These are phyloP conservation scores for Thecocarcelia acutangulata DNA, from an alignment of 2,888 invertebrate species.

Conservation along the genomic window DNA sequence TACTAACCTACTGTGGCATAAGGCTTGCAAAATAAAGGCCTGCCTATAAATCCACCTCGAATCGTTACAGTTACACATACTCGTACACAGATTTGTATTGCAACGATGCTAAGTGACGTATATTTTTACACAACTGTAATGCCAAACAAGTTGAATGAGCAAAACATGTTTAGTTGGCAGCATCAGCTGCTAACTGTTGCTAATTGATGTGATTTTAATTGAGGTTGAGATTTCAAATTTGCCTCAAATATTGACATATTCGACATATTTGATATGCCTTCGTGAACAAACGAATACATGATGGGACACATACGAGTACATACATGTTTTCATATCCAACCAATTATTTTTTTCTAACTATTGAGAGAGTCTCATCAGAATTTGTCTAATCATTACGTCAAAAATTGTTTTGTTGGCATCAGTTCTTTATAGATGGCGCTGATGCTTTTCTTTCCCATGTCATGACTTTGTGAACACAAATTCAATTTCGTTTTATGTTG, in stretches of 20 bases:
- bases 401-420: background rate
- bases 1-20: too few relatives aligned
- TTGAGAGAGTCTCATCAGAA: background rate
- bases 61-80: background rate
- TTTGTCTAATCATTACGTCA: too few relatives aligned
- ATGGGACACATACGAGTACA: background rate
- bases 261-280: slow-evolving; percentile 61
- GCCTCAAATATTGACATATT: slow-evolving; percentile 62
- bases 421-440: background rate
- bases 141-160: slow-evolving; percentile 3
- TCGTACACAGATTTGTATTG: background rate
- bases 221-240: slow-evolving; percentile 66
- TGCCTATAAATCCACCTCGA: background rate
- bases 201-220: slow-evolving; percentile 71
- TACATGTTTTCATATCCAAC: background rate
- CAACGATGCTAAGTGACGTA: background rate
- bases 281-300: background rate
- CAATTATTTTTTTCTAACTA: too few relatives aligned
- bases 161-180: slow-evolving; percentile 40
- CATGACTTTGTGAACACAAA: too few relatives aligned
- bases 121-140: background rate
- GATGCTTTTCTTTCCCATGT: too few relatives aligned
- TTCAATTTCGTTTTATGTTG: too few relatives aligned
- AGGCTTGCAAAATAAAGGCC: too few relatives aligned
- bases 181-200: slow-evolving; percentile 68